These are phyloP conservation scores for Alouatta palliata DNA, from an alignment of 2,113 vertebrate species.

Conservation along the genomic window DNA sequence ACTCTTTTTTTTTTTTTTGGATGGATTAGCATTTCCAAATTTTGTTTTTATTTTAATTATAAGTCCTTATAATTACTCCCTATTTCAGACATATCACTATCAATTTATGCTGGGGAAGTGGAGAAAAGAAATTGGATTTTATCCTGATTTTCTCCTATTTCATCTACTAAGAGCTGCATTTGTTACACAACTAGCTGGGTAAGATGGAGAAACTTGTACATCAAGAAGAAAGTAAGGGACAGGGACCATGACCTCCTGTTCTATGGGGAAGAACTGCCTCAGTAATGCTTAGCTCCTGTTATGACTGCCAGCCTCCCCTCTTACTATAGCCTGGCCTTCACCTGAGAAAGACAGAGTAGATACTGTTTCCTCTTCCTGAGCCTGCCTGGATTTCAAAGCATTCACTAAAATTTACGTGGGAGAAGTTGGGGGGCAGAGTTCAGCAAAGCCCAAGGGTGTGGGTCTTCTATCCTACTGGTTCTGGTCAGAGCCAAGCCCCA, in stretches of 20 bases:
- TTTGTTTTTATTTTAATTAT: no score
- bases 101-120: background rate
- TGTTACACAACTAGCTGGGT: background rate
- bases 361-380: background rate
- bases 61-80: background rate
- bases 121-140: background rate
- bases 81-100: background rate
- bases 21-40: background rate
- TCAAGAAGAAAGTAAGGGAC: background rate
- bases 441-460: background rate
- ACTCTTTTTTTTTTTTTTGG: background rate
- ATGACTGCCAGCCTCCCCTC: background rate
- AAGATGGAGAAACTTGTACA: background rate
- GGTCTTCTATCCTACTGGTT: background rate
- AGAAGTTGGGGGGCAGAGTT: background rate
- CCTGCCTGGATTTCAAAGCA: background rate
- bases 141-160: background rate
- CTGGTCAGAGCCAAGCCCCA: background rate
- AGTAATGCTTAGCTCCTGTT: background rate
- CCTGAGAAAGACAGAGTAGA: background rate
- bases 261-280: background rate
- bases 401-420: background rate
- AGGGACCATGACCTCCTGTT: background rate
- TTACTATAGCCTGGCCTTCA: background rate
- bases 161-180: slow-evolving; percentile 9